Evolutionary conservation across 2,113 vertebrate species (phyloP), one percentile per base, ranked within the genome.

Genomic region (Noctilio leporinus): DNA sequence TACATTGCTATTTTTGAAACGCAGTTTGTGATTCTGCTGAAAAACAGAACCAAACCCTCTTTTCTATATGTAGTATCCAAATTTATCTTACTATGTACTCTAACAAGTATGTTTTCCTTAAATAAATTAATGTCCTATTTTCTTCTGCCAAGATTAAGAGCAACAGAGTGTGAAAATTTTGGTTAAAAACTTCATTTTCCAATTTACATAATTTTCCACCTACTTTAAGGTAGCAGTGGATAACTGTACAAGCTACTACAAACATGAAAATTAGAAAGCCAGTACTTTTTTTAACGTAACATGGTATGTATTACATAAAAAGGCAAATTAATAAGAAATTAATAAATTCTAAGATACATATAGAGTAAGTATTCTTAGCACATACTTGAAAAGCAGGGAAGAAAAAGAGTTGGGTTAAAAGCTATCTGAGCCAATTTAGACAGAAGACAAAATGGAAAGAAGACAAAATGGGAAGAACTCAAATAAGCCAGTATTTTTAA

Each of bases 191-290:
- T 93, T 82, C 40, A 33, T 73, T 95, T 93, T 89, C 43, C 20
- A 93, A 35, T 91, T 93, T 85, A 84, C 72, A 80, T 89, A 67
- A 30, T 45, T 93, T 93, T 14, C 47, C 14, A 75, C 19, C 77
- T 69, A 81, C 45, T 91, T 88, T 49, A 24, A 86, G 70, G 33
- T 65, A 30, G 75, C 45, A 76, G 28, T 35, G 30, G 59, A 45
- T 65, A 49, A 59, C 35, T 62, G 28, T 49, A 55, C 12, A 76
- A 96, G 81, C 43, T 40, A 73, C 15, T 59, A 80, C n/a, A n/a
- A n/a, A n/a, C n/a, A n/a, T n/a, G n/a, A 70, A 90, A 95, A 95
- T 81, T 75, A 81, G 65, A 91, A 83, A 57, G 7, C 19, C 22
- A 65, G 10, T 49, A 24, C 43, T 88, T 70, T 85, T 43, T 22